Evolutionary conservation across 2,888 invertebrate genomes (phyloP).

Genomic region (Tethea ocularis): DNA sequence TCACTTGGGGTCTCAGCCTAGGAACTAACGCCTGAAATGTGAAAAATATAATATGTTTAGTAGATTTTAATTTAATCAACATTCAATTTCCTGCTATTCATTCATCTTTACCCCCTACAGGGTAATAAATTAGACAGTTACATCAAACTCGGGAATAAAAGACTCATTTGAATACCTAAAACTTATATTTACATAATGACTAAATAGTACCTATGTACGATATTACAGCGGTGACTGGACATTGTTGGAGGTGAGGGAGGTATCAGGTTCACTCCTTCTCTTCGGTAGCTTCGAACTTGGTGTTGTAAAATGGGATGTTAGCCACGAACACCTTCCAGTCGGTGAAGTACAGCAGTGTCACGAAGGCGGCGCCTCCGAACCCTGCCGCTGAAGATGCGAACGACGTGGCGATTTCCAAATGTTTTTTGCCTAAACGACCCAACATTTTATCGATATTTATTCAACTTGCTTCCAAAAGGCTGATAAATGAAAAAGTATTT

Average conservation of each 20-base stretch:
- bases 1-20: too few relatives aligned
- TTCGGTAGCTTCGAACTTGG: conserved; percentile 85
- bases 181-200: conserved; percentile 10
- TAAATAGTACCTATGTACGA: not conserved
- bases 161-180: not conserved
- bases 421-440: conserved; percentile 84
- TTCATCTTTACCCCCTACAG: too few relatives aligned
- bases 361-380: conserved; percentile 87
- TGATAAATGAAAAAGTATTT: not conserved
- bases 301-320: conserved; percentile 89
- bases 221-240: not conserved
- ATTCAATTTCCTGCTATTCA: too few relatives aligned
- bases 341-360: conserved; percentile 87
- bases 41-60: too few relatives aligned
- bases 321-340: conserved; percentile 91
- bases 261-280: conserved; percentile 41
- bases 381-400: conserved; percentile 83
- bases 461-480: not conserved
- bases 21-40: too few relatives aligned
- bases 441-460: conserved; percentile 50
- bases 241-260: not conserved
- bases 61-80: too few relatives aligned
- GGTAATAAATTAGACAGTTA: not conserved
- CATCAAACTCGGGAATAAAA: not conserved
- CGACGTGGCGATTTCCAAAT: conserved; percentile 80